A percentile compares a stretch with the other conserved stretches of the same genome.
Evolutionary conservation across 2,113 vertebrate genomes (phyloP).

Genomic region (Bos javanicus): DNA sequence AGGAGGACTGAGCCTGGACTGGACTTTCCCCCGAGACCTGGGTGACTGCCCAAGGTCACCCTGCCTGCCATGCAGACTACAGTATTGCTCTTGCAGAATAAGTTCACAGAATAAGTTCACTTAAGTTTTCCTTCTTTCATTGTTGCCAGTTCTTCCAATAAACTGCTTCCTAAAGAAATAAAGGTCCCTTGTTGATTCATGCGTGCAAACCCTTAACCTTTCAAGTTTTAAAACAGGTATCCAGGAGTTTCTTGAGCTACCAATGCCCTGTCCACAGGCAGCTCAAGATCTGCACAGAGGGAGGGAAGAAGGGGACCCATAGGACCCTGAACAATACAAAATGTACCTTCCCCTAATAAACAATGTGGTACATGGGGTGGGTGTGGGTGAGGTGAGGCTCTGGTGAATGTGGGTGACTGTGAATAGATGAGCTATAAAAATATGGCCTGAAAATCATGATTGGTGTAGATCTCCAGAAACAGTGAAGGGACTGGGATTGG

Average conservation of each 20-base stretch:
- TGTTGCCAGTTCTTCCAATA: background rate
- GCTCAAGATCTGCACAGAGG: background rate
- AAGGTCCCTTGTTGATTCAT: background rate
- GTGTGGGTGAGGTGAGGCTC: background rate
- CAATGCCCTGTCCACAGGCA: background rate
- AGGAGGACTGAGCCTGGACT: too few species aligned
- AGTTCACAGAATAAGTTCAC: background rate
- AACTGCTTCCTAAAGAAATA: background rate
- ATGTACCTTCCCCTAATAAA: background rate
- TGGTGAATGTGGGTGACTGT: background rate
- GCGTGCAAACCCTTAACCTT: background rate
- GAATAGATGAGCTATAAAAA: background rate
- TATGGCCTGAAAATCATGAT: background rate
- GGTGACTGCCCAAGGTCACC: too few species aligned
- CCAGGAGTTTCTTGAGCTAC: too few species aligned
- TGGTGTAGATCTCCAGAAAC: background rate
- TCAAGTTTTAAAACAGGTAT: background rate
- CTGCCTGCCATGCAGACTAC: background rate
- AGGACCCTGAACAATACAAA: background rate
- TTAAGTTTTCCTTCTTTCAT: background rate
- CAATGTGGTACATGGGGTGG: too few species aligned
- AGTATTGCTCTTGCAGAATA: background rate
- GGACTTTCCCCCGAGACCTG: too few species aligned
- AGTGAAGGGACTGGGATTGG: background rate
- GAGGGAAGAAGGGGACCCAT: background rate